Percentiles rank a stretch among this genome's conserved stretches.
phyloP scores from a whole-genome alignment of 2,797 vertebrate genomes.

The Limnodromus scolopaceus region DNA sequence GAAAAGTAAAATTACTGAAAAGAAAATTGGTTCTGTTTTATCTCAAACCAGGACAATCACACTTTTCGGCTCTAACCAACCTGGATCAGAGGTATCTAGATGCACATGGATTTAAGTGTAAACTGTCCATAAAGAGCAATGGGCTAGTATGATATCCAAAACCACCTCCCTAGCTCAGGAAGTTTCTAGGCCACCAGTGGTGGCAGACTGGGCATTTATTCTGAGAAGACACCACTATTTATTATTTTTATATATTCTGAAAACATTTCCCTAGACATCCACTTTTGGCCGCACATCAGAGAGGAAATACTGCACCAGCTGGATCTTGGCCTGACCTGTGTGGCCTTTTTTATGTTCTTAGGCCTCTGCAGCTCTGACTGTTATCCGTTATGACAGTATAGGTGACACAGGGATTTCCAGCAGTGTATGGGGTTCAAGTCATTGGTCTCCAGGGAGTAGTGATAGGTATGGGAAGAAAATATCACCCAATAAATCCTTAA shows the following conservation, averaged over 20 bases:
- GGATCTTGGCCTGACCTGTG: background rate
- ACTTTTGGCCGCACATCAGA: background rate
- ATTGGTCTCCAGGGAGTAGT: background rate
- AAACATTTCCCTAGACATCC: background rate
- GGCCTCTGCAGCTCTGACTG: background rate
- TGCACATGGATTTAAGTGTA: background rate
- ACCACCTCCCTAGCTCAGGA: background rate
- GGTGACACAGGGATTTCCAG: background rate
- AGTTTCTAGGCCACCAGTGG: accelerated
- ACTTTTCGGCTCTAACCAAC: background rate
- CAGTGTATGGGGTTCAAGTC: background rate
- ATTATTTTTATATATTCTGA: background rate
- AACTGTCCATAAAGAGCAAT: background rate
- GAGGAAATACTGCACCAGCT: background rate
- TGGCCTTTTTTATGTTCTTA: background rate
- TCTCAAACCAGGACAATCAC: background rate
- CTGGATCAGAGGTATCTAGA: background rate
- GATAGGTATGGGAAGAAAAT: background rate
- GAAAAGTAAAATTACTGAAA: background rate
- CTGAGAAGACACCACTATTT: background rate
- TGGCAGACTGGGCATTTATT: background rate
- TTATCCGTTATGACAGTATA: background rate
- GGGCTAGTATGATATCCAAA: background rate
- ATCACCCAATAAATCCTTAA: background rate
- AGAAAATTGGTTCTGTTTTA: background rate